These are phyloP conservation scores for Erpetoichthys calabaricus DNA, from an alignment of 2,797 vertebrate genomes.

Conservation along the genomic window DNA sequence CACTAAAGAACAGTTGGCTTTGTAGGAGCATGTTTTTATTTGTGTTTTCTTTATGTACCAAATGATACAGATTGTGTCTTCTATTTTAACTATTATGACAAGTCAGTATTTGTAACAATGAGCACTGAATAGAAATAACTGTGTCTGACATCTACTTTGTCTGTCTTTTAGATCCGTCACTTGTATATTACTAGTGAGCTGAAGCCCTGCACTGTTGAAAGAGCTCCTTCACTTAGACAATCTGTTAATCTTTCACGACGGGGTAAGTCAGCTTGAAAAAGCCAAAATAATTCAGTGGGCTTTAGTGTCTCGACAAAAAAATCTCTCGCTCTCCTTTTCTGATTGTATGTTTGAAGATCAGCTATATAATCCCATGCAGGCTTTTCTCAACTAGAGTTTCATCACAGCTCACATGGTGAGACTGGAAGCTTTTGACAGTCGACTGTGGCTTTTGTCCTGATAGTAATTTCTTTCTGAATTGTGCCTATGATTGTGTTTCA, in stretches of 20 bases:
- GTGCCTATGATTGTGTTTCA: too few species aligned
- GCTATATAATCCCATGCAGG: not conserved
- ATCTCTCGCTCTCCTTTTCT: not conserved
- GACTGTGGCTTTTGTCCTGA: too few species aligned
- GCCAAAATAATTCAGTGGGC: not conserved
- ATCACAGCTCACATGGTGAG: too few species aligned
- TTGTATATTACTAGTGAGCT: slow-evolving; percentile 72
- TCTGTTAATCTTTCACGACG: slow-evolving; percentile 67
- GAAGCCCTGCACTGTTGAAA: slow-evolving; percentile 60
- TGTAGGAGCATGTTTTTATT: too few species aligned
- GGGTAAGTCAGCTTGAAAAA: slow-evolving; percentile 37
- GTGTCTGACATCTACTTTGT: not conserved
- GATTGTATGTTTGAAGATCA: not conserved
- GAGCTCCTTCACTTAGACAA: slow-evolving; percentile 65
- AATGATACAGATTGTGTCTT: too few species aligned
- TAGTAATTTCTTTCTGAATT: too few species aligned
- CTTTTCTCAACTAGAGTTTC: not conserved
- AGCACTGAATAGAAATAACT: not conserved
- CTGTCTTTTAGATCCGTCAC: slow-evolving; percentile 64
- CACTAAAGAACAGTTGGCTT: too few species aligned
- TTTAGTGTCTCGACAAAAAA: not conserved
- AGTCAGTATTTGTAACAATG: not conserved
- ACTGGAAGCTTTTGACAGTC: too few species aligned
- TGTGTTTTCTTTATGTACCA: too few species aligned
- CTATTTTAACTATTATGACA: not conserved